These are phyloP conservation scores for Lipotes vexillifer DNA, from an alignment of 2,113 vertebrate species.

Conservation along the genomic window DNA sequence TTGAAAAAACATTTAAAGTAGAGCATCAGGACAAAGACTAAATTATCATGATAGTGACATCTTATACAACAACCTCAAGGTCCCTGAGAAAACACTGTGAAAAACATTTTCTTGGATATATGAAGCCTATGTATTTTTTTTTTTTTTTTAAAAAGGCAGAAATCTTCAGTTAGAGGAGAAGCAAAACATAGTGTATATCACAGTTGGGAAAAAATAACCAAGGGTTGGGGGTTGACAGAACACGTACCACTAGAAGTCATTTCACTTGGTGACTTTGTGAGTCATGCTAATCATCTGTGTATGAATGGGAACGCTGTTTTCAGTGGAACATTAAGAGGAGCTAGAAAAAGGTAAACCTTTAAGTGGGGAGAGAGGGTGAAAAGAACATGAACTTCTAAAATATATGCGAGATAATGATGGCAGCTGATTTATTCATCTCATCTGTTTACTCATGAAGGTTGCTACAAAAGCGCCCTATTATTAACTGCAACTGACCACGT, in stretches of 20 bases:
- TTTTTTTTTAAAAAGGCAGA: background rate
- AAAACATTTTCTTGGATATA: background rate
- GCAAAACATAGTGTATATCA: background rate
- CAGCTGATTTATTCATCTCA: constrained; percentile 54
- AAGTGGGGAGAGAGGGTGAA: constrained; percentile 12
- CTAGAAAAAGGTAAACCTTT: constrained; percentile 56
- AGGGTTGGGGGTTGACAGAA: background rate
- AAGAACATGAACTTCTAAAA: constrained; percentile 66
- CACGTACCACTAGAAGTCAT: constrained; percentile 20
- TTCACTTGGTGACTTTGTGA: constrained; percentile 48
- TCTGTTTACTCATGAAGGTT: constrained; percentile 44
- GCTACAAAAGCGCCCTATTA: constrained; percentile 11
- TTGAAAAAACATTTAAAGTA: constrained; percentile 30
- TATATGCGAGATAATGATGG: constrained; percentile 28
- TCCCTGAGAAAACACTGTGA: constrained; percentile 18
- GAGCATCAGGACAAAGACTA: constrained; percentile 13
- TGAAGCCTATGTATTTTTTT: background rate
- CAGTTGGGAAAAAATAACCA: background rate
- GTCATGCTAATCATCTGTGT: constrained; percentile 40
- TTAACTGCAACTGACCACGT: constrained; percentile 51
- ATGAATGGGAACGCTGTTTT: constrained; percentile 29
- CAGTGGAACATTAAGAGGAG: constrained; percentile 19
- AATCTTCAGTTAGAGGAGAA: constrained; percentile 27
- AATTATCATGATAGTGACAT: background rate
- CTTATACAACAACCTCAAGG: constrained; percentile 27